These are phyloP conservation scores for Shargacucullia verbasci DNA, from an alignment of 2,888 invertebrate species.

Conservation along the genomic window DNA sequence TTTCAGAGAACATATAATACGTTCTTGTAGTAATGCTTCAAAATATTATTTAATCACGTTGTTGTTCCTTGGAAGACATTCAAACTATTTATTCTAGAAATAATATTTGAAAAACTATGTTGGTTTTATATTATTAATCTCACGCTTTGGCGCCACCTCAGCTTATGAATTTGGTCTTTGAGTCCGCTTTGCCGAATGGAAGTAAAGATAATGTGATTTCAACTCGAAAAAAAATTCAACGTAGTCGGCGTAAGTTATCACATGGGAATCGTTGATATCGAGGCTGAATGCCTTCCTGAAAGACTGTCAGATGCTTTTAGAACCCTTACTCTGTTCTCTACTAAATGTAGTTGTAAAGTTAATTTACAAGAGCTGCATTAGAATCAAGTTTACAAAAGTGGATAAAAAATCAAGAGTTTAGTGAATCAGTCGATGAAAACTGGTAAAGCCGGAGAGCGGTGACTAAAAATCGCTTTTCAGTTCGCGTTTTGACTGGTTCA, in stretches of 20 bases:
- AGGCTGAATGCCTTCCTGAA: too few relatives aligned
- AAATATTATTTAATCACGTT: slow-evolving; percentile 28
- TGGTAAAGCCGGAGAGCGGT: background rate
- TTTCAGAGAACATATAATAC: slow-evolving; percentile 12
- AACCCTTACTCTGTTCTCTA: too few relatives aligned
- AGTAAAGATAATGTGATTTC: background rate
- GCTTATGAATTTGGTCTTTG: slow-evolving; percentile 7
- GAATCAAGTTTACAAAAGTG: too few relatives aligned
- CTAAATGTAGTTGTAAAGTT: too few relatives aligned
- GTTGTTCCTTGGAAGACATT: slow-evolving; percentile 18
- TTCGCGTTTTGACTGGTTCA: slow-evolving; percentile 6
- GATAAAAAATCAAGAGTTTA: background rate
- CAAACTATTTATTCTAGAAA: slow-evolving; percentile 7
- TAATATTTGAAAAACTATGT: slow-evolving; percentile 8
- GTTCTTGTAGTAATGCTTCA: slow-evolving; percentile 4
- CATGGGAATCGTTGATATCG: too few relatives aligned
- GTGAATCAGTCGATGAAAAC: background rate
- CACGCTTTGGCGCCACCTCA: slow-evolving; percentile 11
- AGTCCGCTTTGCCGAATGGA: slow-evolving; percentile 8
- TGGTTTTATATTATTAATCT: slow-evolving; percentile 11
- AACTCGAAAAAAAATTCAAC: too few relatives aligned
- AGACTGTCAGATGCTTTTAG: too few relatives aligned
- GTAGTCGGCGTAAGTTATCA: too few relatives aligned
- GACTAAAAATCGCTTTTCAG: slow-evolving; percentile 7
- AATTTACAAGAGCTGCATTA: too few relatives aligned